Percentiles rank a stretch among this genome's conserved stretches.
Evolutionary conservation across 2,113 vertebrate genomes (phyloP).

Genomic region (Halichoeres trimaculatus): DNA sequence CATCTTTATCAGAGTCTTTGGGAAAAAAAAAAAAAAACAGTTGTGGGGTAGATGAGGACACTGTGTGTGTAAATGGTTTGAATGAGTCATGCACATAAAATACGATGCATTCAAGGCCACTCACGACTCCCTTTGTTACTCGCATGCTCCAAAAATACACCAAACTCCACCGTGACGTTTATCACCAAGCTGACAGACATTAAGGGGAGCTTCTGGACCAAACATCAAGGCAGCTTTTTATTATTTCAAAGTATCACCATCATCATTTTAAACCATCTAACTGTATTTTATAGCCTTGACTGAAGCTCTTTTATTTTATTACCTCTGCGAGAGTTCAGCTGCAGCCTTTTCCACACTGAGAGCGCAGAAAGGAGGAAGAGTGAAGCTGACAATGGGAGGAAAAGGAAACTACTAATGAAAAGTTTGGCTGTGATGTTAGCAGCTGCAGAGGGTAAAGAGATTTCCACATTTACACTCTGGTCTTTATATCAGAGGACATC

Average conservation of each 20-base stretch:
- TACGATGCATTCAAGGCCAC: constrained; percentile 15
- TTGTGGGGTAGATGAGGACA: neutral
- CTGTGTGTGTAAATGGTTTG: constrained; percentile 11
- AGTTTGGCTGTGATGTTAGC: constrained; percentile 19
- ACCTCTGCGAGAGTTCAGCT: constrained; percentile 29
- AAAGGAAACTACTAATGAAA: constrained; percentile 71
- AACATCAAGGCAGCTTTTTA: neutral
- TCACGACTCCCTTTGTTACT: constrained; percentile 37
- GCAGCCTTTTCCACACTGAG: constrained; percentile 60
- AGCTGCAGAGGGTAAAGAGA: neutral
- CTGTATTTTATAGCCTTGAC: constrained; percentile 36
- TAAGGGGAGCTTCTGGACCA: neutral
- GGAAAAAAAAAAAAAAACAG: too few relatives aligned
- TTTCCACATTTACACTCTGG: neutral
- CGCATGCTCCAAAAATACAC: neutral
- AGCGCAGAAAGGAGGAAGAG: constrained; percentile 58
- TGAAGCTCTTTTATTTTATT: constrained; percentile 1
- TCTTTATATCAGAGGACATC: neutral
- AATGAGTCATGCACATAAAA: constrained; percentile 49
- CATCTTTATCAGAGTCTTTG: too few relatives aligned
- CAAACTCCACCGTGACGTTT: constrained; percentile 11
- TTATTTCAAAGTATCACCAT: neutral
- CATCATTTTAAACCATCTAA: neutral
- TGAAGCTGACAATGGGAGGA: constrained; percentile 78
- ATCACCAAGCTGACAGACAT: neutral